Evolutionary conservation across 2,888 invertebrate species (phyloP).

Genomic region (Halocaridina rubra): DNA sequence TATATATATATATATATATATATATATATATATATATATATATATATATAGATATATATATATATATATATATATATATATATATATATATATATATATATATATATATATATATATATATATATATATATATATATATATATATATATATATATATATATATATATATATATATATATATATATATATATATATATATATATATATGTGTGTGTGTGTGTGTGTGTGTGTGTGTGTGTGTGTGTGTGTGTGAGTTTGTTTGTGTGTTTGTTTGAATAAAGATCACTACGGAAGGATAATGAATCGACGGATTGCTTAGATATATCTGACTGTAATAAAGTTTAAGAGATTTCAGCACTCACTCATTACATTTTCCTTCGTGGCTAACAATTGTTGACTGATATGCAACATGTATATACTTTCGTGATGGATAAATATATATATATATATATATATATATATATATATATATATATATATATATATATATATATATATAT

Average conservation of each 20-base stretch:
- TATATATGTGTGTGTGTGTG: conserved; percentile 4
- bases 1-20: not conserved
- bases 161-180: not conserved
- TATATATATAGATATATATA: too few relatives aligned
- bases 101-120: not conserved
- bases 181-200: conserved; percentile 7
- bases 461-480: not conserved
- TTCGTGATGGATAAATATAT: not conserved
- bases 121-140: not conserved
- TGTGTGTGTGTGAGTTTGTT: not conserved
- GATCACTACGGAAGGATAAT: too few relatives aligned
- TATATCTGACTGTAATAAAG: not conserved
- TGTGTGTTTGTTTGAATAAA: not conserved
- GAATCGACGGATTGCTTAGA: too few relatives aligned
- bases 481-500: not conserved
- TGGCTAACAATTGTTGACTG: not conserved
- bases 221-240: conserved; percentile 6
- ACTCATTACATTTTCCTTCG: not conserved
- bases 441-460: not conserved
- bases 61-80: not conserved
- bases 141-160: not conserved
- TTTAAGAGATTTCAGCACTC: not conserved
- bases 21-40: not conserved
- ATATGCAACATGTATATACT: not conserved
- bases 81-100: not conserved